These are phyloP conservation scores for Lydus trimaculatus DNA, from an alignment of 2,888 invertebrate species.

Conservation along the genomic window DNA sequence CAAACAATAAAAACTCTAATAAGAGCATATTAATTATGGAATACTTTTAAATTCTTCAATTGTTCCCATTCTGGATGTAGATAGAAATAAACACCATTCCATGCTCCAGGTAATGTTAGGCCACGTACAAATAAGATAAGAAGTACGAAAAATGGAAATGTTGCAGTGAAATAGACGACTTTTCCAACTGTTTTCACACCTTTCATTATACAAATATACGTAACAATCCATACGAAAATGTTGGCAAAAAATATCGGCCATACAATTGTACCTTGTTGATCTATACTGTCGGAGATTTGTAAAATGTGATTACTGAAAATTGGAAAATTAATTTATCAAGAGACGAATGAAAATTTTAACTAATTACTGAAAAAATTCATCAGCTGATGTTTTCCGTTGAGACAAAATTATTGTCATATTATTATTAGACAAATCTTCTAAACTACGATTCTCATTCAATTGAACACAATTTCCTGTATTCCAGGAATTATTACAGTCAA, in stretches of 20 bases:
- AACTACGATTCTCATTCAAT: conserved; percentile 52
- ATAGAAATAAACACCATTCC: conserved; percentile 78
- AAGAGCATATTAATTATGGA: background rate
- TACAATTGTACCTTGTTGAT: conserved; percentile 77
- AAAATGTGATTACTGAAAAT: conserved; percentile 77
- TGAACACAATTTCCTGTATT: conserved; percentile 78
- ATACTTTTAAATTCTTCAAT: conserved; percentile 77
- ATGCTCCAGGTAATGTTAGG: conserved; percentile 81
- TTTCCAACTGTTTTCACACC: conserved; percentile 89
- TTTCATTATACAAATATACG: conserved; percentile 85
- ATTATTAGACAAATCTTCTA: background rate
- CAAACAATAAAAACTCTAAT: conserved; percentile 8
- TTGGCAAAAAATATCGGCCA: conserved; percentile 82
- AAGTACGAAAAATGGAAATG: conserved; percentile 81
- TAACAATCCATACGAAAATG: conserved; percentile 78
- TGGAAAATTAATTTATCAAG: background rate
- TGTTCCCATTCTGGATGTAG: conserved; percentile 81
- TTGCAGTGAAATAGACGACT: conserved; percentile 88
- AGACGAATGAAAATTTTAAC: conserved; percentile 10
- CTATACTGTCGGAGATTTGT: conserved; percentile 76
- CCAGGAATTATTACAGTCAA: conserved; percentile 80
- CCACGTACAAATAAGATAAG: conserved; percentile 77
- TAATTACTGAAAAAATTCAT: conserved; percentile 85
- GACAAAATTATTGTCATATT: conserved; percentile 48
- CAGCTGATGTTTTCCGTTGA: conserved; percentile 71